Evolutionary conservation across 2,797 vertebrate species (phyloP), one percentile per base, ranked within the genome.

Genomic region (Acanthurus leucopareius): DNA sequence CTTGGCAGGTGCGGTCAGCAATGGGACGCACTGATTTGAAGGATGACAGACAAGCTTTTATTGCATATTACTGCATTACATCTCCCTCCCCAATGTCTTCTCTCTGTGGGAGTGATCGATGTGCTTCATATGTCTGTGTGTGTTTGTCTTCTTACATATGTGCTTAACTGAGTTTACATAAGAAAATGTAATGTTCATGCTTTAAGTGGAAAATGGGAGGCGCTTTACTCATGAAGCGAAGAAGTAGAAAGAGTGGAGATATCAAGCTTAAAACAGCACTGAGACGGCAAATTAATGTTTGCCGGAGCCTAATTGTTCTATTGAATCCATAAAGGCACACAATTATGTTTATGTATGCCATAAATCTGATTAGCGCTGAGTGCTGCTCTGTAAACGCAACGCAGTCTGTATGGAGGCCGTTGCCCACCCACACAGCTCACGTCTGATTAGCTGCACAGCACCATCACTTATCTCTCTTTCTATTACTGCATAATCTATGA

Each of bases 301-400:
- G 64, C 68, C 52, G 7, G 40, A 70, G 70, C 71, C 84, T 91
- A 86, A 93, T 92, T 94, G 91, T 91, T 91, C 58, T 87, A 58
- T 81, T 86, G 69, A 90, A 87, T 87, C 84, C 61, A 86, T 91
- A 84, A 91, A 93, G 75, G 62, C 65, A 84, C 75, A 86, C 88
- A 87, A 86, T 92, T 93, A 88, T 84, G 69, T 85, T 91, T 86
- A 90, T 83, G 77, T 71, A 64, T 75, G 67, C 48, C 66, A 86
- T 90, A 89, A 92, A 95, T 92, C 83, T 93, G 86, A 93, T 93
- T 91, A 92, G 81, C 16, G n/a, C 40, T 1, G 22, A 75, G 77
- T 77, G 71, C 58, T 4, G 11, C 64, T 80, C 53, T 56, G 58
- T 81, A 83, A 88, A 85, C 22, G 49, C 75, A 75, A 54, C 44